Evolutionary conservation across 1,140 invertebrate species (phyloP), one percentile per base, ranked within the genome.

Genomic region (Drosophila repleta): DNA sequence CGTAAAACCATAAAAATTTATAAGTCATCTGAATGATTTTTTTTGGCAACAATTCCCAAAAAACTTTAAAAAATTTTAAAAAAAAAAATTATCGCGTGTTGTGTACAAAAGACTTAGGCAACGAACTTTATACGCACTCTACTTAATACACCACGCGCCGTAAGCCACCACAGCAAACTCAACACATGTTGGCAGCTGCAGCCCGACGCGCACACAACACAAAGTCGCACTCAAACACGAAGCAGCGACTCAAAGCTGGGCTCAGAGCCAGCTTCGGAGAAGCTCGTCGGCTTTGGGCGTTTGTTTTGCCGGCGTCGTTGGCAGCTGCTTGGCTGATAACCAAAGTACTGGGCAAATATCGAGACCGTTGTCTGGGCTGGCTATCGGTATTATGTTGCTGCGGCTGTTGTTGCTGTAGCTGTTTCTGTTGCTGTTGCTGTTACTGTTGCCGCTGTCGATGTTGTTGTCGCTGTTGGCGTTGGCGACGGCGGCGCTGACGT

Each of bases 51-150:
- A 29, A 29, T 8, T 29, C 7, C 29, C n/a, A n/a, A n/a, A n/a
- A n/a, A n/a, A n/a, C n/a, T n/a, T n/a, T n/a, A n/a, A n/a, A n/a
- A n/a, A n/a, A n/a, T n/a, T n/a, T n/a, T n/a, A n/a, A n/a, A n/a
- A n/a, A n/a, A n/a, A n/a, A n/a, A n/a, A n/a, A n/a, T n/a, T n/a
- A n/a, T n/a, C n/a, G n/a, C n/a, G n/a, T 11, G 29, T 32, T 11
- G 43, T 20, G n/a, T 60, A 73, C 74, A 37, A 80, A 73, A 85
- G 82, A 85, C 77, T 85, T 71, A 80, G 67, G 67, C 48, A 58
- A 78, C 77, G 18, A 87, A 85, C 74, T 66, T 63, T 13, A 17
- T 17, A 8, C 21, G 45, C 41, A 15, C 63, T 1, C 57, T 64
- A 64, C 37, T 4, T 10, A 58, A 15, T 17, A 35, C 58, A 66